Base-by-base conservation (phyloP, 1,140 invertebrate species). In the Cotesia typhae region DNA sequence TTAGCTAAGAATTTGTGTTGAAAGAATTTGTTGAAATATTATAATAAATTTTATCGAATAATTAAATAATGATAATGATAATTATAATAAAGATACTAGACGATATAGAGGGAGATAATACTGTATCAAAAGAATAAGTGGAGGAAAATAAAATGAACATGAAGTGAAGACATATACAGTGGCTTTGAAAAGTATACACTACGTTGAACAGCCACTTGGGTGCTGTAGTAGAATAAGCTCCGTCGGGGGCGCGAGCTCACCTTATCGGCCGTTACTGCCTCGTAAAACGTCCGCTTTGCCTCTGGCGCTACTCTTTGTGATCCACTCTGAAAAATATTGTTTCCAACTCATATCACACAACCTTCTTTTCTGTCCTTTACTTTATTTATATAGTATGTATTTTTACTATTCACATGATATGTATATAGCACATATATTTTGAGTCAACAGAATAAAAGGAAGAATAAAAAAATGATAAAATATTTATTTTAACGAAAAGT, bases 211-310 rank as follows among this genome's bases (percentile, higher is more conserved):
- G 84, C 80, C 84, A 85, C 85, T 86, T 85, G 84, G 84, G 85
- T 83, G 81, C 82, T 82, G 80, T 84, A 85, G 82, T 78, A 75
- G 79, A 83, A 82, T 86, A 84, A 86, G 82, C 82, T 79, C 79
- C 80, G 77, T 74, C 78, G 77, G 80, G 78, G 75, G 63, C 80
- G 77, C 79, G 78, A 83, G 84, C 83, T 86, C 85, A 84, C 85
- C 85, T 87, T 87, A 87, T 87, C 85, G 85, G 84, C 83, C 83
- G 85, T 87, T 86, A 85, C 85, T 86, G 85, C 84, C 84, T 86
- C 85, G 85, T 87, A 86, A 87, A 87, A 82, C 79, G 79, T 78
- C 75, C 77, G 79, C 82, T 83, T 82, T 81, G 78, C 77, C 81
- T 83, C 78, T 79, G 74, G 78, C 78, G 73, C 74, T 71, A 69